These are phyloP conservation scores for Nothocercus nigrocapillus DNA, from an alignment of 2,113 vertebrate species.

Conservation along the genomic window DNA sequence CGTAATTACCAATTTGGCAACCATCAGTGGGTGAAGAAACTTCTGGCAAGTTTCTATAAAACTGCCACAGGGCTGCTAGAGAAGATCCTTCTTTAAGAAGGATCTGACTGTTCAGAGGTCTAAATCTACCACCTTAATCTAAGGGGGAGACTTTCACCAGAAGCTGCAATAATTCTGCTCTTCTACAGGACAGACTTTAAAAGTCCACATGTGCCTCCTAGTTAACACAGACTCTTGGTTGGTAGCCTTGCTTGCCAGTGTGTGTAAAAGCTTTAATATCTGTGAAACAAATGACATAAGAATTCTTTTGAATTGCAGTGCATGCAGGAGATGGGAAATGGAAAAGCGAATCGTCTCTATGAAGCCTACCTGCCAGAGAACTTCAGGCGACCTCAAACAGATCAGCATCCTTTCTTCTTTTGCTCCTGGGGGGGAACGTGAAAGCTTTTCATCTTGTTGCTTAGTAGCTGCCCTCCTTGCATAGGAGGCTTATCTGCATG, in stretches of 20 bases:
- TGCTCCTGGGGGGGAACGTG: not conserved
- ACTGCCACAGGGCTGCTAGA: not conserved
- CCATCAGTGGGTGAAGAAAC: not conserved
- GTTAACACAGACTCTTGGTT: not conserved
- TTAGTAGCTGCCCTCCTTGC: not conserved
- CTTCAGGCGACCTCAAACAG: slow-evolving; percentile 93
- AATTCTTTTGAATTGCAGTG: slow-evolving; percentile 78
- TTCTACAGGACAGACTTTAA: not conserved
- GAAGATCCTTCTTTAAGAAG: not conserved
- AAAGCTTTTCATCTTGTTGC: not conserved
- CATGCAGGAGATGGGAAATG: slow-evolving; percentile 98
- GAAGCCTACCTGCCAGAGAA: slow-evolving; percentile 96
- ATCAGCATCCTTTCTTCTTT: slow-evolving; percentile 86
- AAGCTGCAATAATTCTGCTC: not conserved
- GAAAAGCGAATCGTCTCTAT: slow-evolving; percentile 93
- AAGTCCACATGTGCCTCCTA: not conserved
- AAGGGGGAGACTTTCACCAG: not conserved
- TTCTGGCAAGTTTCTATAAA: not conserved
- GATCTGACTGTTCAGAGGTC: no score
- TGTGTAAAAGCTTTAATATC: not conserved
- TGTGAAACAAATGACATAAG: fast-evolving
- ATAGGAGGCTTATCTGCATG: not conserved
- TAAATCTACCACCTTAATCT: not conserved
- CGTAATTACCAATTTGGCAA: fast-evolving
- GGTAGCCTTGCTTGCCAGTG: not conserved